Evolutionary conservation across 2,797 vertebrate genomes (phyloP).

Genomic region (Mycteria americana): DNA sequence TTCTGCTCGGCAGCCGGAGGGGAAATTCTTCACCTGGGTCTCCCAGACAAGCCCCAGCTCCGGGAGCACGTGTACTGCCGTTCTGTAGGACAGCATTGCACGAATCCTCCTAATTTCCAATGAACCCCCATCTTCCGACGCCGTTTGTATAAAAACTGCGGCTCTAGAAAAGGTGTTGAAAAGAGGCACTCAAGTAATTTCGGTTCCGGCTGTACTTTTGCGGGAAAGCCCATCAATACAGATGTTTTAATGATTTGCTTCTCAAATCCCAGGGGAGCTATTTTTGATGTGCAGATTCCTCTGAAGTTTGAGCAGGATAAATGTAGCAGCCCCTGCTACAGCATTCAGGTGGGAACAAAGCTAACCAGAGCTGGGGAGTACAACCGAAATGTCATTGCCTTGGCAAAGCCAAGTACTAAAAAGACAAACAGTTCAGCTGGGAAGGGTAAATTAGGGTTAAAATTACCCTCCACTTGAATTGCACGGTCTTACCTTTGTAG

Average conservation of each 20-base stretch:
- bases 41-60: not conserved
- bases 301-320: not conserved
- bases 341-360: not conserved
- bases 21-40: not conserved
- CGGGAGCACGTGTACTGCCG: accelerated
- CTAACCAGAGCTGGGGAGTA: not conserved
- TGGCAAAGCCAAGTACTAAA: not conserved
- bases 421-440: not conserved
- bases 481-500: not conserved
- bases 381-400: not conserved
- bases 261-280: not conserved
- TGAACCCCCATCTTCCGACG: accelerated
- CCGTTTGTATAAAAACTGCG: not conserved
- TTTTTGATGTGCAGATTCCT: not conserved
- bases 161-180: not conserved
- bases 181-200: not conserved
- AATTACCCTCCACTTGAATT: not conserved
- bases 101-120: not conserved
- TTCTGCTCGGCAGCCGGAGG: not conserved
- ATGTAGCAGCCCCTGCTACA: not conserved
- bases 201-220: not conserved
- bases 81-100: not conserved
- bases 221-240: not conserved
- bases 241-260: not conserved
- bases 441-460: not conserved